phyloP scores from a whole-genome alignment of 2,113 vertebrate genomes.

The Oplegnathus fasciatus region DNA sequence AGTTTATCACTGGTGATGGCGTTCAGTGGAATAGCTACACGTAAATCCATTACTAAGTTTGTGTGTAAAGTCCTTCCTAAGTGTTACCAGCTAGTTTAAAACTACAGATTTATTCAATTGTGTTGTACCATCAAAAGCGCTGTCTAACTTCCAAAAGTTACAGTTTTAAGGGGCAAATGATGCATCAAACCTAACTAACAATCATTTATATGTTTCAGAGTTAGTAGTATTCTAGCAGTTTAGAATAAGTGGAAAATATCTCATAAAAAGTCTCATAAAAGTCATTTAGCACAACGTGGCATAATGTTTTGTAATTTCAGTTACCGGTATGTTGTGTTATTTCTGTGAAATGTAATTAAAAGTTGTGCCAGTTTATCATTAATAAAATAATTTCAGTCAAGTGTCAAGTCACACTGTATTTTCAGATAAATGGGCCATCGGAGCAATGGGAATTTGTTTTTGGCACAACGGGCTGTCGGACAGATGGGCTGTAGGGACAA shows the following conservation, averaged over 20 bases:
- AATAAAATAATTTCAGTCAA: not conserved
- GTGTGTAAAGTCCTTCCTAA: not conserved
- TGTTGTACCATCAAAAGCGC: not conserved
- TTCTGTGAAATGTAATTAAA: not conserved
- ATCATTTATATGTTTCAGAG: not conserved
- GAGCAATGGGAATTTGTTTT: no score
- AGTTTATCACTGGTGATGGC: slow-evolving; percentile 13
- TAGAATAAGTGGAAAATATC: not conserved
- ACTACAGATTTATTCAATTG: not conserved
- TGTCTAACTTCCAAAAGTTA: not conserved
- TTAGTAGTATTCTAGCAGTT: not conserved
- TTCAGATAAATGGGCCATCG: no score
- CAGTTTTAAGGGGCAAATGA: not conserved
- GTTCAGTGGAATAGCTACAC: slow-evolving; percentile 1
- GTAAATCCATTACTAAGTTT: not conserved
- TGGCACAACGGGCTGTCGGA: no score
- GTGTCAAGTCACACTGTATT: not conserved
- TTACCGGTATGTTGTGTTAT: not conserved
- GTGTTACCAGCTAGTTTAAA: not conserved
- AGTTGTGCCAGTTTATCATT: not conserved
- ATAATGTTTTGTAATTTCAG: not conserved
- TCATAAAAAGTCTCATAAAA: no score
- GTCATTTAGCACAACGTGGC: not conserved
- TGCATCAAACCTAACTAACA: no score
- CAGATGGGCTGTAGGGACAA: no score